Percentiles rank a stretch among this genome's conserved stretches.
Conservation (phyloP, 2,113 vertebrate genomes). For the Leptobrachium leishanense region DNA sequence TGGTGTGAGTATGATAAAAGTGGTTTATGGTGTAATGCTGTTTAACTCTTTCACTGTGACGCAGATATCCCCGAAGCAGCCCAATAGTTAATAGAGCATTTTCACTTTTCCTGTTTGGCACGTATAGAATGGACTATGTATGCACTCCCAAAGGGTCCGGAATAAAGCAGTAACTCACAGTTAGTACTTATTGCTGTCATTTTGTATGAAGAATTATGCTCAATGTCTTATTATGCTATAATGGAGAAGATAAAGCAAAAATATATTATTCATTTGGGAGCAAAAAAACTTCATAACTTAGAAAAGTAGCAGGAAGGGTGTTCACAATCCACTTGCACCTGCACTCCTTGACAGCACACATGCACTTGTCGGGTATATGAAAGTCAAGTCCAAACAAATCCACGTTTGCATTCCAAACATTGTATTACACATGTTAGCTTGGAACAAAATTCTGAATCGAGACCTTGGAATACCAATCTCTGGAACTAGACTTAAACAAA, state of each 20-base stretch:
- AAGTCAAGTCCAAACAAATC: background rate
- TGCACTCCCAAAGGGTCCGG: conserved; percentile 27
- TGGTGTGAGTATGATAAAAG: no score
- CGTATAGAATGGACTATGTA: background rate
- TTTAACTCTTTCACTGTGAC: no score
- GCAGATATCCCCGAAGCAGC: background rate
- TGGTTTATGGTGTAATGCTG: no score
- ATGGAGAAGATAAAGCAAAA: background rate
- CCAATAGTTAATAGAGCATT: background rate
- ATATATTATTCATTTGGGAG: conserved; percentile 41
- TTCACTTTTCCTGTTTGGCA: background rate
- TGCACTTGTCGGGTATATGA: conserved; percentile 8
- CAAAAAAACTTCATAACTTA: conserved; percentile 33
- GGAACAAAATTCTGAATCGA: conserved; percentile 16
- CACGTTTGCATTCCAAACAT: conserved; percentile 6
- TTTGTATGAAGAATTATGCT: conserved; percentile 38
- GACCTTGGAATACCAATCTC: background rate
- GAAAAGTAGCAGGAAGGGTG: background rate
- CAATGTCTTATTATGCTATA: conserved; percentile 45
- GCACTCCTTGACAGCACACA: conserved; percentile 26
- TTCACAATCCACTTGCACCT: conserved; percentile 15
- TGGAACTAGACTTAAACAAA: no score
- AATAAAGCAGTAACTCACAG: conserved; percentile 44
- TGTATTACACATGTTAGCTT: background rate
- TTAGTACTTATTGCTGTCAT: conserved; percentile 32